A percentile compares a stretch with the other conserved stretches of the same genome.
Conservation (phyloP, 2,888 invertebrate species). For the Eurois occulta region DNA sequence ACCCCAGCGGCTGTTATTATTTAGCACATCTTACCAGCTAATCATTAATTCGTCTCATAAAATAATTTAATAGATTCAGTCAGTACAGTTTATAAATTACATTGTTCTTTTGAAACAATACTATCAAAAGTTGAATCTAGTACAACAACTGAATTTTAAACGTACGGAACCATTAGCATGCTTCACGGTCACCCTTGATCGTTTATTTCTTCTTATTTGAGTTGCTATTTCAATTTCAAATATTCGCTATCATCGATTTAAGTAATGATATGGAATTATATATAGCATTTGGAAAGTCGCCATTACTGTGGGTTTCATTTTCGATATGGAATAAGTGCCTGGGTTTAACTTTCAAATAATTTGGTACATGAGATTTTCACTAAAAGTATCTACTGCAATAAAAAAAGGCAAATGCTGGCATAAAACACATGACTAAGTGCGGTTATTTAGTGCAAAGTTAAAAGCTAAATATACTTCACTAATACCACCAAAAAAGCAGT, state of each 20-base stretch:
- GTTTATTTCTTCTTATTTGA: constrained; percentile 42
- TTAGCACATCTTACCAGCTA: background rate
- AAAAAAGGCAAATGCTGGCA: background rate
- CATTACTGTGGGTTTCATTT: constrained; percentile 51
- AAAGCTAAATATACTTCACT: background rate
- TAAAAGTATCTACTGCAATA: background rate
- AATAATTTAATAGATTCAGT: constrained; percentile 53
- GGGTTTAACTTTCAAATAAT: constrained; percentile 50
- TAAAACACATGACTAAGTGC: background rate
- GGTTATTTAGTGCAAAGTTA: background rate
- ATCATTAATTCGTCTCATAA: constrained; percentile 30
- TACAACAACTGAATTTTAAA: constrained; percentile 46
- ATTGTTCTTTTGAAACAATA: constrained; percentile 55
- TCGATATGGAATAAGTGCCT: constrained; percentile 34
- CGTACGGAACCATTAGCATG: constrained; percentile 38
- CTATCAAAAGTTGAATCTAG: constrained; percentile 55
- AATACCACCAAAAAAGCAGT: background rate
- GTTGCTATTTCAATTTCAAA: constrained; percentile 51
- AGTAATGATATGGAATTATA: constrained; percentile 63
- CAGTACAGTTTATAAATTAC: constrained; percentile 58
- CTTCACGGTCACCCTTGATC: constrained; percentile 19
- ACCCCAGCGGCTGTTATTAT: no score
- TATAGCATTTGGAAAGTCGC: constrained; percentile 60
- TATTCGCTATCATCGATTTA: constrained; percentile 56
- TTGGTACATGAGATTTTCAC: constrained; percentile 4